Base-by-base conservation (phyloP, 2,113 vertebrate species). In the Megaceryle maxima region DNA sequence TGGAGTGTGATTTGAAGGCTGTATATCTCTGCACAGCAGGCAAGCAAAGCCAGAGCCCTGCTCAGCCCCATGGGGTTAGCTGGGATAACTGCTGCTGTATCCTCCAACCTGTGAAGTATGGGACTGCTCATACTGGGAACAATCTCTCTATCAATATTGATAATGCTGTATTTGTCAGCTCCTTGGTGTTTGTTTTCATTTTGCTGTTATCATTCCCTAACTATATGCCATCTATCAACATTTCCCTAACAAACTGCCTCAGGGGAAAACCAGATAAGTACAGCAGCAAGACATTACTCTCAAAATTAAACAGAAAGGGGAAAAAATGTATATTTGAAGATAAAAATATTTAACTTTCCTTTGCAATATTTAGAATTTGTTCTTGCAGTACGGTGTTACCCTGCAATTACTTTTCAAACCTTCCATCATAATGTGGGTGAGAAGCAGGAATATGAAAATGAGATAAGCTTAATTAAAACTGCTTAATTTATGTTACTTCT, bases 401-500 rank as follows among this genome's bases (percentile, higher is more conserved):
- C 66, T 1, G 0, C 83, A 88, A 75, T 95, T 90, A 35, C 39
- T 84, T 89, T 85, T 92, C 63, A 87, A 88, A 84, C 76, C 76
- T 93, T 90, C 83, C 60, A 86, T 51, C 92, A 56, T 3, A 68
- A 62, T 57, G 94, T 87, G 90, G 90, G 80, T 96, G 94, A 96
- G 87, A 84, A 89, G 69, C 77, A 90, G 53, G 90, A 87, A 67
- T 92, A 94, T n/a, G 60, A 97, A 95, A 96, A 95, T 66, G 26
- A 94, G 78, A 87, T 57, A 75, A 85, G 55, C 83, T 95, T 95
- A 96, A 95, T 97, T 93, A 95, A 94, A 94, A 88, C 15, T 62
- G 67, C 41, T 79, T 90, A 64, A 95, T 94, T 93, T 90, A 75
- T 82, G 74, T 79, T 39, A 3, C 28, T 81, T 83, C 66, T 86